These are phyloP conservation scores for Ptychoptera contaminata DNA, from an alignment of 2,888 invertebrate genomes.

Conservation along the genomic window DNA sequence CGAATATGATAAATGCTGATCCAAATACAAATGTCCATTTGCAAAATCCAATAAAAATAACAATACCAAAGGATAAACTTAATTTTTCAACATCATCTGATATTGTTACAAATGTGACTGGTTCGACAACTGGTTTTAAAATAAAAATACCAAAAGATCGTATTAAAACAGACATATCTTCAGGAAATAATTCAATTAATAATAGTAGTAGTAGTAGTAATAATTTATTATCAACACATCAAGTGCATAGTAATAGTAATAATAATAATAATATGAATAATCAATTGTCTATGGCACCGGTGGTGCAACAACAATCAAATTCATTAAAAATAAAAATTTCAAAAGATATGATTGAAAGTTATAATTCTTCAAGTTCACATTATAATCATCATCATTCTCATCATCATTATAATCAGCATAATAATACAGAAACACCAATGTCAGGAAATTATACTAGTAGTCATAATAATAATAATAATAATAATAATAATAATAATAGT, in stretches of 20 bases:
- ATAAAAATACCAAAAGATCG: constrained; percentile 70
- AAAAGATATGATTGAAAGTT: constrained; percentile 50
- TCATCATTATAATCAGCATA: not conserved
- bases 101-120: constrained; percentile 14
- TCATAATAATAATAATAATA: constrained; percentile 1
- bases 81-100: constrained; percentile 20
- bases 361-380: too few species aligned
- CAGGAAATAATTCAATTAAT: constrained; percentile 3
- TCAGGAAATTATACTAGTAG: not conserved
- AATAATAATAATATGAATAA: not conserved
- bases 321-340: constrained; percentile 67
- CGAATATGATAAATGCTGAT: not conserved
- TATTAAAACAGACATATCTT: constrained; percentile 35
- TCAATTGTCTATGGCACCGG: constrained; percentile 17
- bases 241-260: not conserved
- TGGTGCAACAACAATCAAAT: constrained; percentile 18
- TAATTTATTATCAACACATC: constrained; percentile 1
- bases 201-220: constrained; percentile 1
- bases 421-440: not conserved
- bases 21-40: not conserved
- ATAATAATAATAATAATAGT: constrained; percentile 9
- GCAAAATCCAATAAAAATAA: constrained; percentile 32
- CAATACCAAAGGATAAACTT: constrained; percentile 43
- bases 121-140: constrained; percentile 40
- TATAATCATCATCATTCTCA: too few species aligned